Conservation (phyloP, 2,888 invertebrate species). For the Mechanitis messenoides region DNA sequence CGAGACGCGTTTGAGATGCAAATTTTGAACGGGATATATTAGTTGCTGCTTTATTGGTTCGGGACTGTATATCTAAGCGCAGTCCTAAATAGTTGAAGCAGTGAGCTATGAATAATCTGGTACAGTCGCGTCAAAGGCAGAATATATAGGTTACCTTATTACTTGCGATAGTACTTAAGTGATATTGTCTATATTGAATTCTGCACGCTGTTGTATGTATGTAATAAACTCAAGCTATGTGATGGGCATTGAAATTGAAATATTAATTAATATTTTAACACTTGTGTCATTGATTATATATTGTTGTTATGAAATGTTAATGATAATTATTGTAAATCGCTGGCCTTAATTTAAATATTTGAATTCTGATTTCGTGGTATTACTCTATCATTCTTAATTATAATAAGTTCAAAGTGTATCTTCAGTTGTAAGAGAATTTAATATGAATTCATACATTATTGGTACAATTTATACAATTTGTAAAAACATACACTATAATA, state of each 20-base stretch:
- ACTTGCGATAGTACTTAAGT: not conserved
- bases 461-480: no score
- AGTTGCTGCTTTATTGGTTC: conserved; percentile 64
- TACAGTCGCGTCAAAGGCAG: conserved; percentile 8
- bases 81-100: conserved; percentile 31
- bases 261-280: no score
- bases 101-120: conserved; percentile 22
- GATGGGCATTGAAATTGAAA: no score
- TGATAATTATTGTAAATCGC: not conserved
- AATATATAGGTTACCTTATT: not conserved
- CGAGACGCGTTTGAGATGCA: conserved; percentile 56
- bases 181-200: not conserved
- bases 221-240: no score
- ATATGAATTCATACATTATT: not conserved
- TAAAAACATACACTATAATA: no score
- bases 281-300: no score
- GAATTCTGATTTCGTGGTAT: conserved; percentile 20
- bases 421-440: conserved; percentile 17
- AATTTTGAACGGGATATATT: conserved; percentile 62
- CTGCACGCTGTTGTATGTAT: no score
- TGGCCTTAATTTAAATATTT: conserved; percentile 24
- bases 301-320: no score
- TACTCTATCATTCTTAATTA: conserved; percentile 25
- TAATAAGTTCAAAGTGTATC: conserved; percentile 20
- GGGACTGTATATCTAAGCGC: conserved; percentile 31